phyloP scores from a whole-genome alignment of 2,797 vertebrate species.

The Phalloptychus januarius region DNA sequence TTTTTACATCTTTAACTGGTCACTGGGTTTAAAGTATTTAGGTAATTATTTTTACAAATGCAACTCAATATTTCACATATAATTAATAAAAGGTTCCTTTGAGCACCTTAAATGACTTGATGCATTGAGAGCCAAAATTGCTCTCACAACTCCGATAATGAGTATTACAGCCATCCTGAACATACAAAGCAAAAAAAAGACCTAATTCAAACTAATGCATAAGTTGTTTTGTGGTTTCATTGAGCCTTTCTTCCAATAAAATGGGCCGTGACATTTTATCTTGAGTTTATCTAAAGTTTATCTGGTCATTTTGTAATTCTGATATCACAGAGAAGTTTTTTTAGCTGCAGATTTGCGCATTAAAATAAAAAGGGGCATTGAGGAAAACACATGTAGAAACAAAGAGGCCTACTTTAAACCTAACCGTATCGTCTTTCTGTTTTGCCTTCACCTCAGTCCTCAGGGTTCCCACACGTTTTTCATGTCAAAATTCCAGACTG shows the following conservation, averaged over 20 bases:
- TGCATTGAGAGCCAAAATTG: neutral
- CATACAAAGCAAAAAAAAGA: neutral
- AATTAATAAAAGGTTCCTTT: neutral
- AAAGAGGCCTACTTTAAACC: conserved; percentile 7
- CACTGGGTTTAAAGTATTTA: neutral
- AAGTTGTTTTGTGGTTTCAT: neutral
- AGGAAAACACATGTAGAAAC: neutral
- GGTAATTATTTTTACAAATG: neutral
- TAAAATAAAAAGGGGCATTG: neutral
- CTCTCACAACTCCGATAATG: neutral
- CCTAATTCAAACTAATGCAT: neutral
- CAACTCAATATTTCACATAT: neutral
- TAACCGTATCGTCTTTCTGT: conserved; percentile 6
- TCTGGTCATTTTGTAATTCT: neutral
- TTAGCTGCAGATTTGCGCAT: neutral
- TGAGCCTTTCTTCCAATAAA: neutral
- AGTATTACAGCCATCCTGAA: neutral
- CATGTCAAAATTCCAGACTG: neutral
- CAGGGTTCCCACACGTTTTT: conserved; percentile 4
- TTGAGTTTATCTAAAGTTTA: neutral
- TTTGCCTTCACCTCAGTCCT: conserved; percentile 1
- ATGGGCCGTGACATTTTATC: neutral
- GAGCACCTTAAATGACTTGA: neutral
- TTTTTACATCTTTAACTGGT: conserved; percentile 14
- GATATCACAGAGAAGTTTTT: conserved; percentile 3